phyloP scores from a whole-genome alignment of 1,140 invertebrate genomes.

The Ceratosolen fusciceps region DNA sequence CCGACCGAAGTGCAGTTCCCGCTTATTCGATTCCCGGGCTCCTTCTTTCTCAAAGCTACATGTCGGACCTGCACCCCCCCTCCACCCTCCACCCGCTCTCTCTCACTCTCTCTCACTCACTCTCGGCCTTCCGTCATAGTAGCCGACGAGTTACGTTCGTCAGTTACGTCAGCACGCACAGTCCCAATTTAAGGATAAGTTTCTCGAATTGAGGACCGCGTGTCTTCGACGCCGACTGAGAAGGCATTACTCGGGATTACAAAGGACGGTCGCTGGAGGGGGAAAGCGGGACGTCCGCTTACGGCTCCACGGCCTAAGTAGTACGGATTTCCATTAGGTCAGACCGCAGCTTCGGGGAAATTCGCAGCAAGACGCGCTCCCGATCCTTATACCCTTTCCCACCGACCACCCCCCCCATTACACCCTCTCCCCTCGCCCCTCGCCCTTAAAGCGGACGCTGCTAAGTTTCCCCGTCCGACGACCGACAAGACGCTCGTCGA shows the following conservation, averaged over 20 bases:
- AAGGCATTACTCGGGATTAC: not conserved
- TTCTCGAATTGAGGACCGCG: constrained; percentile 14
- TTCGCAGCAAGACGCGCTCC: not conserved
- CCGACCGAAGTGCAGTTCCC: constrained; percentile 15
- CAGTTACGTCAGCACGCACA: not conserved
- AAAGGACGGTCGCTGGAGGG: not conserved
- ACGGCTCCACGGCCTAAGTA: constrained; percentile 9
- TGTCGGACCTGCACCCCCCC: not conserved
- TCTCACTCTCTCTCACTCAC: not conserved
- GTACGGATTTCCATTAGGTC: constrained; percentile 38
- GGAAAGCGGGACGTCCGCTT: not conserved
- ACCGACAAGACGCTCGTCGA: no score
- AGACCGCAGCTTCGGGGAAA: not conserved
- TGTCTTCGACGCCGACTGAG: not conserved
- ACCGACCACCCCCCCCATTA: no score
- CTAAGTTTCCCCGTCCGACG: no score
- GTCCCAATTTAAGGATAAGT: constrained; percentile 4
- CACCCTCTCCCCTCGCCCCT: no score
- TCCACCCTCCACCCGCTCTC: not conserved
- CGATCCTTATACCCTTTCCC: not conserved
- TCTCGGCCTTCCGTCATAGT: not conserved
- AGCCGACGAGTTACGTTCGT: not conserved
- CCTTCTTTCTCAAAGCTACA: not conserved
- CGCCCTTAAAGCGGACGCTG: no score
- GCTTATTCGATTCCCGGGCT: not conserved